phyloP scores from a whole-genome alignment of 2,797 vertebrate species.

The Gymnoscopelus braueri region DNA sequence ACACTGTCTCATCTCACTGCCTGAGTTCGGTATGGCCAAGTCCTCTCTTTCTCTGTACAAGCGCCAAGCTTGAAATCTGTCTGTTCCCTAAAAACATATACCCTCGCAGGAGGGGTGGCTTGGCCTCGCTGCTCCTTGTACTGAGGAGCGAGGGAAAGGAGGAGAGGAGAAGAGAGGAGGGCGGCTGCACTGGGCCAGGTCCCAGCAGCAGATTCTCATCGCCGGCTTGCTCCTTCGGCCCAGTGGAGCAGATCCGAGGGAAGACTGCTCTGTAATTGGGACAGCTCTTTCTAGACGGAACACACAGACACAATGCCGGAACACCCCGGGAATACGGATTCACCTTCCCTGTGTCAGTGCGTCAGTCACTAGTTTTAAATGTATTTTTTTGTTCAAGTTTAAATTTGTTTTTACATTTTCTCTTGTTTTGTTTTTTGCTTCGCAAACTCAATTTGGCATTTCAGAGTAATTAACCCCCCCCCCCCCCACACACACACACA shows the following conservation, averaged over 20 bases:
- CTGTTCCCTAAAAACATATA: conserved; percentile 65
- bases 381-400: neutral
- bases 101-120: conserved; percentile 53
- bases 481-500: no score
- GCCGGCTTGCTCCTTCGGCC: conserved; percentile 58
- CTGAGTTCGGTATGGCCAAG: conserved; percentile 49
- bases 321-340: conserved; percentile 6
- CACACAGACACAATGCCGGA: conserved; percentile 15
- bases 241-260: conserved; percentile 63
- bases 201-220: conserved; percentile 64
- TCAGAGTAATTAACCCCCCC: conserved; percentile 19
- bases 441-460: conserved; percentile 20
- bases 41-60: conserved; percentile 56
- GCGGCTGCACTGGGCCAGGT: conserved; percentile 47
- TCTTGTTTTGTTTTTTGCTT: neutral
- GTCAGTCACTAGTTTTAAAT: conserved; percentile 5
- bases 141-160: conserved; percentile 49
- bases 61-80: conserved; percentile 72
- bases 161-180: conserved; percentile 17
- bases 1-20: conserved; percentile 37
- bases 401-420: neutral
- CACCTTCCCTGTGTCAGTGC: neutral
- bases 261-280: conserved; percentile 65
- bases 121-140: conserved; percentile 47
- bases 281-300: conserved; percentile 59